Base-by-base conservation (phyloP, 2,797 vertebrate genomes). In the Xenops minutus region DNA sequence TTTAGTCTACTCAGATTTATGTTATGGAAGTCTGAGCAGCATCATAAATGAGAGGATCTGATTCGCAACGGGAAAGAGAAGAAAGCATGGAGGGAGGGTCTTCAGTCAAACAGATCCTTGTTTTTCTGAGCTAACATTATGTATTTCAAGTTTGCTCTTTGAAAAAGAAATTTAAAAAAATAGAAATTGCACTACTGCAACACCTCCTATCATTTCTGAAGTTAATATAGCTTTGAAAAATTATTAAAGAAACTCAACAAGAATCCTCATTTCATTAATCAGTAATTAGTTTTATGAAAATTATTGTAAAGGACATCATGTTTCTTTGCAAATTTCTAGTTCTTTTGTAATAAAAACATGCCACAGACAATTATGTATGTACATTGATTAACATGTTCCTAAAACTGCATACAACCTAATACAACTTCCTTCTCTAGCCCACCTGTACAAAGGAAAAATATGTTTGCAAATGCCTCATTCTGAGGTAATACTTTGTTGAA, bases 1-100 rank as follows among this genome's bases (percentile, higher is more conserved):
- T 94, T 91, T 68, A 81, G 77, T 49, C 80, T 83, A 36, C 71
- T 74, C 41, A 61, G 82, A 93, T 93, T 89, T 93, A 74, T 49
- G 61, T 79, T 85, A 74, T 4, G 19, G 51, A 94, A 92, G 41
- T 56, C 78, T 85, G 34, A 89, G 87, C 64, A 85, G 81, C 86
- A 95, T 82, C 68, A 84, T 58, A 85, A 94, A 96, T 91, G 27
- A 95, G 56, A 85, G 88, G 66, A 68, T 55, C 80, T 46, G 56
- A 93, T 73, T 59, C 0, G 0, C 48, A 79, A 52, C 0, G 3
- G 41, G 52, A 89, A 85, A 83, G 16, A 16, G n/a, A 89, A 89
- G 32, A 52, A 61, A 72, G 46, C 0, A 1, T 3, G 14, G 39
- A 82, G 16, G 21, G 43, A 76, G 26, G 11, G 18, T 67, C 73